Base-by-base conservation (phyloP, 2,888 invertebrate species). In the Athalia circularis region DNA sequence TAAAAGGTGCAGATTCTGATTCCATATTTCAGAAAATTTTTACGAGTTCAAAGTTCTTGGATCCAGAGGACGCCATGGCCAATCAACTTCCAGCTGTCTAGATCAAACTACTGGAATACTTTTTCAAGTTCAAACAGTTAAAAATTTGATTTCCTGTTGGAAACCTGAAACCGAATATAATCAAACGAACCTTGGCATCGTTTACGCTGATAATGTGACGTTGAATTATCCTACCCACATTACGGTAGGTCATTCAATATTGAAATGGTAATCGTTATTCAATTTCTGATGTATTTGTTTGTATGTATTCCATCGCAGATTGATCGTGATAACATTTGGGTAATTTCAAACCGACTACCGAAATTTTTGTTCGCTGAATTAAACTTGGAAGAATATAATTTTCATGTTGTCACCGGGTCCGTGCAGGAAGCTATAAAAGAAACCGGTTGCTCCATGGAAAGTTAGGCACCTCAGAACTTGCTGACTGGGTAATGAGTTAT, bases 61-160 rank as follows among this genome's bases (percentile, higher is more conserved):
- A 0, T 93, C 92, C 76, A 92, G 96, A 79, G 95, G 95, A 0
- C 92, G 93, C 0, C 94, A 95, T 82, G 94, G 94, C 0, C 96
- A 96, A 86, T 94, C 95, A 1, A 94, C 95, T 79, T 94, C 92
- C 0, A 94, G 95, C 0, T 95, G 95, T 85, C 87, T 95, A 0
- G 95, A 96, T 81, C 93, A 93, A 43, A 92, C 93, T 80, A 94
- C 94, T 0, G 94, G 94, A 0, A 94, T 96, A 0, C 88, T 96
- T 0, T 95, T 96, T 88, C 96, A 96, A 86, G 93, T 95, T 0
- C 88, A 95, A 75, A 93, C 95, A 0, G 95, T 95, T 85, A 87
- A 95, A 13, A 95, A 96, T 86, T 94, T 95, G 0, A 93, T 96
- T 0, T 95, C 94, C 0, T 96, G 96, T 84, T 96, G 96, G 96